These are phyloP conservation scores for Bettongia penicillata DNA, from an alignment of 2,113 vertebrate genomes.

Conservation along the genomic window DNA sequence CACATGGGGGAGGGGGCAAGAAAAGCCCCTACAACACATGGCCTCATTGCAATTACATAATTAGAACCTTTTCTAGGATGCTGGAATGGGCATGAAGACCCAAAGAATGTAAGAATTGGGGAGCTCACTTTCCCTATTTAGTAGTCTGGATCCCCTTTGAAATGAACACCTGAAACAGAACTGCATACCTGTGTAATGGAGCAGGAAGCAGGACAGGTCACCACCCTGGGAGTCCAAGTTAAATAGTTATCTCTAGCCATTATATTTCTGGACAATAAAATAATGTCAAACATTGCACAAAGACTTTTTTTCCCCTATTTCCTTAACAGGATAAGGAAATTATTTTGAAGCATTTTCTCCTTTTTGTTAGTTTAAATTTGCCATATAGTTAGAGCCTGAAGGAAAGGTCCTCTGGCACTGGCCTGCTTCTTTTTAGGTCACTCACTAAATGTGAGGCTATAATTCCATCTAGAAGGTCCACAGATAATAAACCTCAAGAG, in stretches of 20 bases:
- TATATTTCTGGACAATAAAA: neutral
- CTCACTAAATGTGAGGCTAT: constrained; percentile 39
- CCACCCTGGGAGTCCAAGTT: neutral
- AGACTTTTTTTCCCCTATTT: neutral
- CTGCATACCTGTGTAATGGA: neutral
- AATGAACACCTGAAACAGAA: neutral
- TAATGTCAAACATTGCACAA: neutral
- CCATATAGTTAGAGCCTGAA: constrained; percentile 31
- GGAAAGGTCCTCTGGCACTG: constrained; percentile 19
- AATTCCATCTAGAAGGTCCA: constrained; percentile 46
- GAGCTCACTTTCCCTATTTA: neutral
- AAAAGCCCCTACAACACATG: neutral
- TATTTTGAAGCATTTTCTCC: constrained; percentile 36
- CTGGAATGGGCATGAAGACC: neutral
- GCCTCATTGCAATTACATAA: neutral
- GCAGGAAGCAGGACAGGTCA: neutral
- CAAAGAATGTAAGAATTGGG: neutral
- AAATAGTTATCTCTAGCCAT: neutral
- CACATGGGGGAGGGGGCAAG: neutral
- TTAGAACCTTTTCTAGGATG: neutral
- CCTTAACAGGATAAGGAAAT: neutral
- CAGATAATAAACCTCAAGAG: constrained; percentile 55
- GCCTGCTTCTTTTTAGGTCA: constrained; percentile 53
- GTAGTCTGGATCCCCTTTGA: neutral
- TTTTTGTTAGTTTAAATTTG: constrained; percentile 55